A percentile compares a stretch with the other conserved stretches of the same genome.
phyloP scores from a whole-genome alignment of 2,797 vertebrate genomes.

The Enteromius mattozi region DNA sequence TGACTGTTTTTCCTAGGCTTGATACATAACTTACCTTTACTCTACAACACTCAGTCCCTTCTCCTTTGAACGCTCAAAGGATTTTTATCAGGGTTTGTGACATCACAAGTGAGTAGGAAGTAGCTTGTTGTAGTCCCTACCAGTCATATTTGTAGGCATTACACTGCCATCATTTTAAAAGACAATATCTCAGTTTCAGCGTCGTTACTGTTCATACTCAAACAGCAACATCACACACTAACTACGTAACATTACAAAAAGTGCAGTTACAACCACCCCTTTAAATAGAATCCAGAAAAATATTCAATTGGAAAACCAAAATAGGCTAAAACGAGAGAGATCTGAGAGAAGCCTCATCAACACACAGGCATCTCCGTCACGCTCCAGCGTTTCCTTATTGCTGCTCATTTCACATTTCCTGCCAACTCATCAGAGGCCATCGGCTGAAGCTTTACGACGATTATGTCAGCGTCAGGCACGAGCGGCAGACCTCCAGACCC shows the following conservation, averaged over 20 bases:
- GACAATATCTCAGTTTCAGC: too few species aligned
- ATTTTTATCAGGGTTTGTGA: too few species aligned
- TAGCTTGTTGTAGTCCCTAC: too few species aligned
- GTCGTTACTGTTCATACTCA: too few species aligned
- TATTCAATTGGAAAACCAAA: background rate
- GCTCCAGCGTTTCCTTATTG: constrained; percentile 11
- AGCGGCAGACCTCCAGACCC: background rate
- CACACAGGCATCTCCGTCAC: background rate
- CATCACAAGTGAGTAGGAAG: too few species aligned
- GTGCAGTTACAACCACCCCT: background rate
- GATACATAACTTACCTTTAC: too few species aligned
- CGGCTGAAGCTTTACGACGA: background rate
- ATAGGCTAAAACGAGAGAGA: rapidly evolving
- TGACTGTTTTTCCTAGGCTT: too few species aligned
- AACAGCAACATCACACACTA: background rate
- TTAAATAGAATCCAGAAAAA: background rate
- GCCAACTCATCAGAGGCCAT: background rate
- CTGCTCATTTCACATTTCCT: background rate
- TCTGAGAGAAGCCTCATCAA: background rate
- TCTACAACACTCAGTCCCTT: too few species aligned
- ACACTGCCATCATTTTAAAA: too few species aligned
- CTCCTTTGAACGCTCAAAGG: too few species aligned
- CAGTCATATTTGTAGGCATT: too few species aligned
- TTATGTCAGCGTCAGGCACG: background rate
- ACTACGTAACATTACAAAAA: too few species aligned